Evolutionary conservation across 2,888 invertebrate species (phyloP), one percentile per base, ranked within the genome.

Genomic region (Chouioia cunea): DNA sequence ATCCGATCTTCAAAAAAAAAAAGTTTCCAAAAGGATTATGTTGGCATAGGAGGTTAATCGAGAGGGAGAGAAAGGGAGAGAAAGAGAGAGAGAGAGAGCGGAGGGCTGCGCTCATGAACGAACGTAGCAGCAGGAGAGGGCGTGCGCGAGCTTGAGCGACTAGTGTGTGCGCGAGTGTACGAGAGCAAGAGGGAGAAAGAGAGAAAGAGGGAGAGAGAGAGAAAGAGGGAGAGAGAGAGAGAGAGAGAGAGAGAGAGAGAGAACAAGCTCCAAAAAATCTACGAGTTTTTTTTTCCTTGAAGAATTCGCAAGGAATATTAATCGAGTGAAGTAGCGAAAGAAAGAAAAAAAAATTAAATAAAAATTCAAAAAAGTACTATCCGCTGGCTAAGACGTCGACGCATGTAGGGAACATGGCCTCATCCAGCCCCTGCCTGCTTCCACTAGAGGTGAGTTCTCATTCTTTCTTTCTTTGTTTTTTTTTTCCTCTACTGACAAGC

Each of bases 341-440:
- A 47, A 20, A 44, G 4, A 43, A 53, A 23, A 57, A 20, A 36
- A 23, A 65, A 36, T 1, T 50, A 58, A 53, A 56, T 56, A 50
- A 27, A 36, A 36, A 36, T 10, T 36, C n/a, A 36, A 36, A 27
- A 27, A 36, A 36, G 36, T 36, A 12, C 36, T 36, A 36, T 36
- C 36, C 36, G 36, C 36, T 36, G 36, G 36, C 12, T 36, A 36
- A 36, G 36, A 36, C 36, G 36, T 36, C 36, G 83, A 83, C 85
- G 85, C 85, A 85, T 85, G 85, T 85, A 85, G 85, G 84, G 71
- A 85, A 85, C 81, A 85, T 85, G 85, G 85, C 85, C 84, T 84
- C 84, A 82, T 82, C 83, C 82, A 84, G 84, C 83, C 83, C 85
- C 85, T 85, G 83, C 84, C 84, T 84, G 85, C 85, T 85, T 84